These are phyloP conservation scores for Enteromius treurensis DNA, from an alignment of 2,797 vertebrate species.

Conservation along the genomic window DNA sequence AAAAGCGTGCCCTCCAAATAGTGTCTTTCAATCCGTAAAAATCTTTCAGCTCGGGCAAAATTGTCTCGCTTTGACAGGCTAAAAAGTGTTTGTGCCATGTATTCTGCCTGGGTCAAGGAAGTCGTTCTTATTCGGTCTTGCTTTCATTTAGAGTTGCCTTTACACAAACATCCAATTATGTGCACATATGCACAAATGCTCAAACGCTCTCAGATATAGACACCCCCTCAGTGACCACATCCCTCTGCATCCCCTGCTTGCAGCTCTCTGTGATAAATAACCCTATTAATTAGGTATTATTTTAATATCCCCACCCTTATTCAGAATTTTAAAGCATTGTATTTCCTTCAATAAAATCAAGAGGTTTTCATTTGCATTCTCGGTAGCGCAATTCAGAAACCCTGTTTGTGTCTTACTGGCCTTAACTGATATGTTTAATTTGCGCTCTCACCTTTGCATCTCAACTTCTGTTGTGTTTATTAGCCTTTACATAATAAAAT, in stretches of 20 bases:
- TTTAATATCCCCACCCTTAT: neutral
- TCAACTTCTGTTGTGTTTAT: neutral
- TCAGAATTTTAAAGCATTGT: neutral
- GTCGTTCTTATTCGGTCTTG: slow-evolving; percentile 10
- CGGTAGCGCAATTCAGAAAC: neutral
- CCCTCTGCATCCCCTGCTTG: neutral
- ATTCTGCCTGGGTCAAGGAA: slow-evolving; percentile 27
- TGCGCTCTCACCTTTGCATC: neutral
- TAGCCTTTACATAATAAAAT: no score
- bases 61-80: neutral
- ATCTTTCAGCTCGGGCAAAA: slow-evolving; percentile 23
- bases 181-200: neutral
- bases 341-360: neutral
- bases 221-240: neutral
- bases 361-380: neutral
- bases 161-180: slow-evolving; percentile 36
- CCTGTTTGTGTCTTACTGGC: neutral
- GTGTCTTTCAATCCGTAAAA: slow-evolving; percentile 19
- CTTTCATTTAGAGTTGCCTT: slow-evolving; percentile 41
- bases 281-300: neutral
- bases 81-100: slow-evolving; percentile 21
- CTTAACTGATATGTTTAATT: slow-evolving; percentile 46
- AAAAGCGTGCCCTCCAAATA: neutral
- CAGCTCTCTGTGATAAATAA: neutral
- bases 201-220: slow-evolving; percentile 16